Base-by-base conservation (phyloP, 2,888 invertebrate genomes). In the Noctuana brunneofusca region DNA sequence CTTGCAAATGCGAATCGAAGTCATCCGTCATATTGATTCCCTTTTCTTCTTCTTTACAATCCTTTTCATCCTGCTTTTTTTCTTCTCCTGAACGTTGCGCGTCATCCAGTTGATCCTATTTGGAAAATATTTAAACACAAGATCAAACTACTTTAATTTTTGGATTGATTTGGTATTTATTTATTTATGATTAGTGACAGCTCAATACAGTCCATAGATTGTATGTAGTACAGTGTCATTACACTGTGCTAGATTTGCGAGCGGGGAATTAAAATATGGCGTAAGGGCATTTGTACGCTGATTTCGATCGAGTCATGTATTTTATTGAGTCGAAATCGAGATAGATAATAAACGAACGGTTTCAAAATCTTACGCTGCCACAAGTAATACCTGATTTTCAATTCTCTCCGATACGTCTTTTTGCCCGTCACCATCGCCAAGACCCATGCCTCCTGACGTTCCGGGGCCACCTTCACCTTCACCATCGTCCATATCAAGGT, bases 11-110 rank as follows among this genome's bases (percentile, higher is more conserved):
- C 0, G 96, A 97, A 63, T 98, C 98, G 78, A 99, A 98, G 80
- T 99, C 97, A 70, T 98, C 98, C 16, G 96, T 96, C 97, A 99
- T 98, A 74, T 99, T 98, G 59, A 99, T 95, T 16, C 97, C 98
- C 55, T 97, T 96, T 66, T 98, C 97, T 81, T 97, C 96, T 78
- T 98, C 97, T 74, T 96, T 95, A 72, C 95, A 95, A 76, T 97
- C 96, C 72, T 94, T 93, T 57, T 97, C 93, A 27, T 95, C 94
- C 66, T 95, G 92, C 64, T 95, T 93, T 66, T 96, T 95, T 74
- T 97, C 94, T 74, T 96, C 96, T 53, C 95, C 95, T 32, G 96
- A 95, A 66, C 94, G 93, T 69, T 93, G 93, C 0, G 98, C 97
- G 71, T 97, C 98, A 64, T 98, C 98, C 53, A 98, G 83, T 83